Evolutionary conservation across 2,888 invertebrate genomes (phyloP).

Genomic region (Cephus pulcher): DNA sequence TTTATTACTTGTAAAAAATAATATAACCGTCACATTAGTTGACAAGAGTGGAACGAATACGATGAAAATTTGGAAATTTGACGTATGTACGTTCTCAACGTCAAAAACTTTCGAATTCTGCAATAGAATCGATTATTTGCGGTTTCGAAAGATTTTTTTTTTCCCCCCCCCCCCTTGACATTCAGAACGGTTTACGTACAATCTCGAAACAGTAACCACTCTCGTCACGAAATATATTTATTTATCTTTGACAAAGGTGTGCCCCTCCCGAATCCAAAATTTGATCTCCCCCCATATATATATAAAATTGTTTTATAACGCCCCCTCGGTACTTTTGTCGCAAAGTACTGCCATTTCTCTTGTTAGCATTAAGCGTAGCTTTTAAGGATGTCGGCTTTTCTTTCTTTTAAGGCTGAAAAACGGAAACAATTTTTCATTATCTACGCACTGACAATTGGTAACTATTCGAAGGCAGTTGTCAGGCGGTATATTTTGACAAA

Average conservation of each 20-base stretch:
- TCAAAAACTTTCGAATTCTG: too few species aligned
- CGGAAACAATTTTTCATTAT: constrained; percentile 49
- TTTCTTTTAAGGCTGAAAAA: neutral
- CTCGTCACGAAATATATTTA: constrained; percentile 3
- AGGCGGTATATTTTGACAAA: constrained; percentile 45
- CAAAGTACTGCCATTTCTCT: too few species aligned
- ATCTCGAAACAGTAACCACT: constrained; percentile 11
- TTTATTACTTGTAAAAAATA: constrained; percentile 22
- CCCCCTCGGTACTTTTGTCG: too few species aligned
- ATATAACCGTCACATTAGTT: neutral
- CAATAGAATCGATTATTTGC: too few species aligned
- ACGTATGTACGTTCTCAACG: too few species aligned
- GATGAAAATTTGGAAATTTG: too few species aligned
- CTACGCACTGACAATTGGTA: constrained; percentile 42
- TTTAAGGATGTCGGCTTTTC: too few species aligned
- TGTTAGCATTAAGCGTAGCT: too few species aligned
- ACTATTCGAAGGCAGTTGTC: constrained; percentile 34
- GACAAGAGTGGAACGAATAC: neutral
- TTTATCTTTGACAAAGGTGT: too few species aligned
- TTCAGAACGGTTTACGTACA: constrained; percentile 2
- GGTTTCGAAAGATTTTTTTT: constrained; percentile 8
- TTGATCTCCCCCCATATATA: too few species aligned
- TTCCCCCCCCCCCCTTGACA: neutral
- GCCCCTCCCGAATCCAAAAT: too few species aligned
- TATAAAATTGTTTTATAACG: too few species aligned